Evolutionary conservation across 2,888 invertebrate genomes (phyloP).

Genomic region (Acanthosepion lycidas): DNA sequence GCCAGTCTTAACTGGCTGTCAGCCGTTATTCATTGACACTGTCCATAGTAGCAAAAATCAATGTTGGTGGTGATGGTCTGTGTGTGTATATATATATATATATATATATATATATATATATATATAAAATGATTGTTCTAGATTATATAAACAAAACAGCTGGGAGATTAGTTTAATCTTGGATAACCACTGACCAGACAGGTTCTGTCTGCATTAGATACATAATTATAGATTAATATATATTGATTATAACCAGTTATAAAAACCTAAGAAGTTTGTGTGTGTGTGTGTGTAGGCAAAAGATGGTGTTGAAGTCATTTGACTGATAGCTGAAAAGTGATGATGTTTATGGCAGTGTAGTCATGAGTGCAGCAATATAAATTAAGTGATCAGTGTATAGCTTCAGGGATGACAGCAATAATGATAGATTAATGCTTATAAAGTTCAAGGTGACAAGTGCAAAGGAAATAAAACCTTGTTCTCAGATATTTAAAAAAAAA

Average conservation of each 20-base stretch:
- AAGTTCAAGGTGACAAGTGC: too few species aligned
- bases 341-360: background rate
- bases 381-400: background rate
- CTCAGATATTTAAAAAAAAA: too few species aligned
- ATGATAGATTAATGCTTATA: background rate
- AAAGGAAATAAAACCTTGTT: too few species aligned
- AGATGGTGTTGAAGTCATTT: background rate
- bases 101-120: too few species aligned
- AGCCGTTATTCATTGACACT: background rate
- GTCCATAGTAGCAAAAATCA: background rate
- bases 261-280: background rate
- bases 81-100: too few species aligned
- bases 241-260: background rate
- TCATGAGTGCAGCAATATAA: background rate
- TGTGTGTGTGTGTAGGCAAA: background rate
- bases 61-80: background rate
- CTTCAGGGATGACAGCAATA: background rate
- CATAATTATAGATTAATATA: background rate
- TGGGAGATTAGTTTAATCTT: background rate
- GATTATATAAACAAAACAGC: constrained; percentile 8
- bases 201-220: background rate
- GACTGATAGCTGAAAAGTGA: background rate
- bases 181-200: background rate
- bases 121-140: too few species aligned
- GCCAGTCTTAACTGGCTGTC: background rate